phyloP scores from a whole-genome alignment of 2,888 invertebrate genomes.

The Drosophila setosimentum region DNA sequence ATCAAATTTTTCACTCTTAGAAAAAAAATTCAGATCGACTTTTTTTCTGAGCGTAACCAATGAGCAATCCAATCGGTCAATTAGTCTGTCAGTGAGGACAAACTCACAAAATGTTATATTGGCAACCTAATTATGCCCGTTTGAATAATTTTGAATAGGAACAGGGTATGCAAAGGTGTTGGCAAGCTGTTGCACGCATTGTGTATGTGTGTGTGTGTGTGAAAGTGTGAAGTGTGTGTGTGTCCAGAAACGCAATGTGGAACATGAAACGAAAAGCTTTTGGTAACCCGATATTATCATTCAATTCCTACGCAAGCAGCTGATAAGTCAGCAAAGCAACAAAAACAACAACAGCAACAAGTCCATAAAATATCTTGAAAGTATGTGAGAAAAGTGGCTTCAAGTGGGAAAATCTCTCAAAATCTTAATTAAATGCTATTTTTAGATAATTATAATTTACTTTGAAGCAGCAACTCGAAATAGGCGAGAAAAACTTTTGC shows the following conservation, averaged over 20 bases:
- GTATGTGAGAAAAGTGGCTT: conserved; percentile 10
- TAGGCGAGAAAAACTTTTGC: conserved; percentile 48
- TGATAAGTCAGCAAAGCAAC: conserved; percentile 19
- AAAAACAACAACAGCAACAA: conserved; percentile 13
- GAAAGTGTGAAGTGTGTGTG: not conserved
- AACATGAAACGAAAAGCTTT: conserved; percentile 49
- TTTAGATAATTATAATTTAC: conserved; percentile 69
- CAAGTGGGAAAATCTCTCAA: conserved; percentile 26
- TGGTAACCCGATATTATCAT: conserved; percentile 54
- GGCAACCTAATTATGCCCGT: not conserved
- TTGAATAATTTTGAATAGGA: not conserved
- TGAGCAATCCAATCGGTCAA: not conserved
- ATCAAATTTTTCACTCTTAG: not conserved
- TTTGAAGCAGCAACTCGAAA: conserved; percentile 52
- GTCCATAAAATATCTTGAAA: not conserved
- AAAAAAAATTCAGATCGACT: not conserved
- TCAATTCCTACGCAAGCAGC: conserved; percentile 42
- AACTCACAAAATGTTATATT: not conserved
- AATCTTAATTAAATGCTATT: conserved; percentile 49
- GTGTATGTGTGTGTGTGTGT: not conserved
- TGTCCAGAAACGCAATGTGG: conserved; percentile 41
- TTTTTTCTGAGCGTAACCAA: not conserved
- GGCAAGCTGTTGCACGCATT: conserved; percentile 30
- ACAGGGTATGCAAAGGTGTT: conserved; percentile 27
- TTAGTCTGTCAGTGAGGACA: not conserved